These are phyloP conservation scores for Passerculus sandwichensis DNA, from an alignment of 2,797 vertebrate species.

Conservation along the genomic window DNA sequence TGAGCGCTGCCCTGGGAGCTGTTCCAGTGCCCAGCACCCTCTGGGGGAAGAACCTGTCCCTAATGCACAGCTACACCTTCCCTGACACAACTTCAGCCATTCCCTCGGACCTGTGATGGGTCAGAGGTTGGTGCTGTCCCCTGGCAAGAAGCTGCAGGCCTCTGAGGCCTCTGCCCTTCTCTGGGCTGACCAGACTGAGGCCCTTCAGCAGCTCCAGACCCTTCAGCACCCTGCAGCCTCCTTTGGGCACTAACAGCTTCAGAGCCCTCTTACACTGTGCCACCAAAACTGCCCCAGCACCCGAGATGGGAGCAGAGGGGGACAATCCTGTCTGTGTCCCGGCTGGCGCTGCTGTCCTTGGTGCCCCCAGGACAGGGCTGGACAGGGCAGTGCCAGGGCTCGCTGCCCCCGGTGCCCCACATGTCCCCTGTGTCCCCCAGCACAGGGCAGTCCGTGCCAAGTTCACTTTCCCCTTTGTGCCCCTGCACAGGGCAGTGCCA, in stretches of 20 bases:
- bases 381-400: neutral
- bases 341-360: fast-evolving
- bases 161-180: neutral
- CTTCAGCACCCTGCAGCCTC: neutral
- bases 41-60: neutral
- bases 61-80: fast-evolving
- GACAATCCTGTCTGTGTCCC: fast-evolving
- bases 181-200: neutral
- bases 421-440: neutral
- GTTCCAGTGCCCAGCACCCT: neutral
- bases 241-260: fast-evolving
- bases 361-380: neutral
- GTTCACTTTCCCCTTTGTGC: no score
- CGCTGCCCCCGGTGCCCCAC: no score
- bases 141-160: neutral
- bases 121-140: neutral
- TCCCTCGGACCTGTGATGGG: no score
- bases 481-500: neutral
- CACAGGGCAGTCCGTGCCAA: neutral
- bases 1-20: neutral
- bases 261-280: fast-evolving
- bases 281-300: neutral
- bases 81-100: neutral
- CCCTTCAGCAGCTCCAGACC: neutral
- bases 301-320: fast-evolving